These are phyloP conservation scores for Cheilosia variabilis DNA, from an alignment of 2,888 invertebrate species.

Conservation along the genomic window DNA sequence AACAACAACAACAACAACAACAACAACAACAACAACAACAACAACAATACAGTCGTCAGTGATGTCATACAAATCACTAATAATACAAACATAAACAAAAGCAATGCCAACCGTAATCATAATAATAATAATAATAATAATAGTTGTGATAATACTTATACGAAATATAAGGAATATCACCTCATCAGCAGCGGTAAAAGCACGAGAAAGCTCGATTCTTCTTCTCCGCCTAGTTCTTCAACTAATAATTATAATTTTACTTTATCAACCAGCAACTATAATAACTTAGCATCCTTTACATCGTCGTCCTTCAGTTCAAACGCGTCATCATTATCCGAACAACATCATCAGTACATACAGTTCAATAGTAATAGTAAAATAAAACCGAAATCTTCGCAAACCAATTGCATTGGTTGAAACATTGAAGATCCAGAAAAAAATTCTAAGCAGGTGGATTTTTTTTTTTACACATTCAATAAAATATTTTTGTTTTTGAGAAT, in stretches of 20 bases:
- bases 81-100: constrained; percentile 49
- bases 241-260: constrained; percentile 63
- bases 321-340: constrained; percentile 43
- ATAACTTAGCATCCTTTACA: constrained; percentile 61
- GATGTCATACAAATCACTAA: constrained; percentile 58
- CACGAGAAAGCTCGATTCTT: constrained; percentile 31
- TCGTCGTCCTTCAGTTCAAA: constrained; percentile 66
- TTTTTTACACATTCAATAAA: constrained; percentile 70
- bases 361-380: constrained; percentile 52
- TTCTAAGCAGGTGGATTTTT: constrained; percentile 48
- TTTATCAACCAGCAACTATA: constrained; percentile 65
- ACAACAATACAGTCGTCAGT: constrained; percentile 74
- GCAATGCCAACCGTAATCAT: constrained; percentile 67
- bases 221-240: constrained; percentile 38
- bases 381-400: constrained; percentile 54
- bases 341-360: constrained; percentile 59
- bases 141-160: constrained; percentile 63
- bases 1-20: constrained; percentile 61
- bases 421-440: constrained; percentile 58
- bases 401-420: constrained; percentile 58
- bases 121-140: constrained; percentile 65
- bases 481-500: constrained; percentile 61
- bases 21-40: constrained; percentile 57
- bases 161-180: constrained; percentile 61
- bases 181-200: constrained; percentile 33